Evolutionary conservation across 2,113 vertebrate species (phyloP).

Genomic region (Peromyscus californicus): DNA sequence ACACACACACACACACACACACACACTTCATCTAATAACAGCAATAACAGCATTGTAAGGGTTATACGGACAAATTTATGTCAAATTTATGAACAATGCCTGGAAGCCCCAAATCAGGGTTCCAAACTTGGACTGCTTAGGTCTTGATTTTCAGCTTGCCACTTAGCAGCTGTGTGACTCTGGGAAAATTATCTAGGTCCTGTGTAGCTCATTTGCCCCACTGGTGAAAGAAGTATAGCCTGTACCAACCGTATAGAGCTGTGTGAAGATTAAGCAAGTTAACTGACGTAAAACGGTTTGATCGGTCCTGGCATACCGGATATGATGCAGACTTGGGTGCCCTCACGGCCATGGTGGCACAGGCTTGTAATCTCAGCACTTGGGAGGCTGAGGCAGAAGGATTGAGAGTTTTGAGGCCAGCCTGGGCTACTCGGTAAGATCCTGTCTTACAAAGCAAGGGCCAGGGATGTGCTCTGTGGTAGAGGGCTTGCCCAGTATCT

Average conservation of each 20-base stretch:
- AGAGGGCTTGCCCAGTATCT: background rate
- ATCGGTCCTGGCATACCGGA: background rate
- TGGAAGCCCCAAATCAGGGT: constrained; percentile 2
- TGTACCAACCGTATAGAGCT: background rate
- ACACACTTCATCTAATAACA: no score
- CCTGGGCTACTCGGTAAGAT: background rate
- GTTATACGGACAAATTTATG: background rate
- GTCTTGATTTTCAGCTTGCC: background rate
- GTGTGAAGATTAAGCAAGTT: background rate
- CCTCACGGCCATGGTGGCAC: background rate
- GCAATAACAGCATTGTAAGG: background rate
- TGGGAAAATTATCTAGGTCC: background rate
- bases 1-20: no score
- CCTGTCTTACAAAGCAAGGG: background rate
- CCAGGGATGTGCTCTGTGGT: background rate
- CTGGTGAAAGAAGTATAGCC: background rate
- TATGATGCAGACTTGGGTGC: background rate
- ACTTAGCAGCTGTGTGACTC: background rate
- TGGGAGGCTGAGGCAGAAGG: background rate
- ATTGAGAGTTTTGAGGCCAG: background rate
- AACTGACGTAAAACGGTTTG: background rate
- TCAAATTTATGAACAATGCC: background rate
- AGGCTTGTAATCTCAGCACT: background rate
- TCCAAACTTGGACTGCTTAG: background rate
- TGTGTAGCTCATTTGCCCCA: background rate